phyloP scores from a whole-genome alignment of 1,140 invertebrate genomes.

The Drosophila busckii region DNA sequence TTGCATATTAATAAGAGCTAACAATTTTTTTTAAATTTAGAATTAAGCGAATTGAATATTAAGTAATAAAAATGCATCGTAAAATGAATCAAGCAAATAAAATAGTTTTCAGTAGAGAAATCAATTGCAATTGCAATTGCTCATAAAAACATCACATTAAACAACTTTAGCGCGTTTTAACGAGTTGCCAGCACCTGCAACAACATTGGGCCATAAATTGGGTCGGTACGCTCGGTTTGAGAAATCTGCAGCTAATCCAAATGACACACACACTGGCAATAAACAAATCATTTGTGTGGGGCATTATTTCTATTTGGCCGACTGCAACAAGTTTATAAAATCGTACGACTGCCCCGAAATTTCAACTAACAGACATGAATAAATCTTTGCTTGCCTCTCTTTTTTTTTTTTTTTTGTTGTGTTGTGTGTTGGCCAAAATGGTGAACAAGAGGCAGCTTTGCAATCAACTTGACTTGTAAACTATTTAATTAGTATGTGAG shows the following conservation, averaged over 20 bases:
- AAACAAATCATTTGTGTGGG: conserved; percentile 65
- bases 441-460: conserved; percentile 19
- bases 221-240: conserved; percentile 43
- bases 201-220: conserved; percentile 45
- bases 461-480: conserved; percentile 71
- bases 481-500: conserved; percentile 70
- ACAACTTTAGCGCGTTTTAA: conserved; percentile 27
- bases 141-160: conserved; percentile 39
- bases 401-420: no score
- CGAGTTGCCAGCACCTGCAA: conserved; percentile 19
- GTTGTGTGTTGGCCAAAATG: conserved; percentile 5
- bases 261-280: conserved; percentile 54
- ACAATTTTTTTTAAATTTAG: no score
- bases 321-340: conserved; percentile 41
- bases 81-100: background rate
- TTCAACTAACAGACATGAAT: conserved; percentile 24
- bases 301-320: conserved; percentile 24
- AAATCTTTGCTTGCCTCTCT: conserved; percentile 34
- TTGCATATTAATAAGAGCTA: no score
- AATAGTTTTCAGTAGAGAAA: conserved; percentile 2
- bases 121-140: conserved; percentile 7
- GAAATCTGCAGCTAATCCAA: conserved; percentile 52
- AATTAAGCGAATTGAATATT: no score
- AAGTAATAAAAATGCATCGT: no score
- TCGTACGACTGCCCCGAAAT: conserved; percentile 17